Evolutionary conservation across 2,113 vertebrate species (phyloP).

Genomic region (Salvelinus alpinus): DNA sequence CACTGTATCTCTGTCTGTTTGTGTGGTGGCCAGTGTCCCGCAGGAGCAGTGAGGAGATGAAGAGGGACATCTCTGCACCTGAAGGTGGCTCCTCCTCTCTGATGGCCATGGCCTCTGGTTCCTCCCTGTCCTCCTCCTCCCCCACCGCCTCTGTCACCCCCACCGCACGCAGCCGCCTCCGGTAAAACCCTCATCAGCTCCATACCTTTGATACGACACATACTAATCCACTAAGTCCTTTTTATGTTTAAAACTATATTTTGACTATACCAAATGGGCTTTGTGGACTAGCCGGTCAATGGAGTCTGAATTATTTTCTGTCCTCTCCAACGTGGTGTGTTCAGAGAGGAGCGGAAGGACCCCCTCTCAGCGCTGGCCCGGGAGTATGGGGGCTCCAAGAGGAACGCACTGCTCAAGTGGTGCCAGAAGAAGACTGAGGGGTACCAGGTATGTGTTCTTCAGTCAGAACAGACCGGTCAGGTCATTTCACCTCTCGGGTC

Average conservation of each 20-base stretch:
- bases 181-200: slow-evolving; percentile 65
- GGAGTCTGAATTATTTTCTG: not conserved
- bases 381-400: slow-evolving; percentile 96
- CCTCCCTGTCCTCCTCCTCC: slow-evolving; percentile 84
- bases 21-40: slow-evolving; percentile 77
- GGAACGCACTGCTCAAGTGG: slow-evolving; percentile 94
- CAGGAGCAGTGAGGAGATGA: slow-evolving; percentile 91
- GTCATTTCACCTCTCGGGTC: not conserved
- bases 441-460: slow-evolving; percentile 81
- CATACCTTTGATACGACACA: not conserved
- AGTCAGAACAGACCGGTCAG: not conserved
- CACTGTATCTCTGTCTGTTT: not conserved
- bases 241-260: not conserved
- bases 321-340: slow-evolving; percentile 15
- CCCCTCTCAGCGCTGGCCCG: slow-evolving; percentile 90
- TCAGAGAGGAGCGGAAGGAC: slow-evolving; percentile 94
- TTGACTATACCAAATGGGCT: not conserved
- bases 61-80: slow-evolving; percentile 82
- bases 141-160: slow-evolving; percentile 72
- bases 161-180: slow-evolving; percentile 86
- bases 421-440: slow-evolving; percentile 98
- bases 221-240: not conserved
- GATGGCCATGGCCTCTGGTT: slow-evolving; percentile 85
- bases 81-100: slow-evolving; percentile 84
- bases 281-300: not conserved